A percentile compares a stretch with the other conserved stretches of the same genome.
Evolutionary conservation across 1,140 invertebrate genomes (phyloP).

Genomic region (Drosophila ohnishii): DNA sequence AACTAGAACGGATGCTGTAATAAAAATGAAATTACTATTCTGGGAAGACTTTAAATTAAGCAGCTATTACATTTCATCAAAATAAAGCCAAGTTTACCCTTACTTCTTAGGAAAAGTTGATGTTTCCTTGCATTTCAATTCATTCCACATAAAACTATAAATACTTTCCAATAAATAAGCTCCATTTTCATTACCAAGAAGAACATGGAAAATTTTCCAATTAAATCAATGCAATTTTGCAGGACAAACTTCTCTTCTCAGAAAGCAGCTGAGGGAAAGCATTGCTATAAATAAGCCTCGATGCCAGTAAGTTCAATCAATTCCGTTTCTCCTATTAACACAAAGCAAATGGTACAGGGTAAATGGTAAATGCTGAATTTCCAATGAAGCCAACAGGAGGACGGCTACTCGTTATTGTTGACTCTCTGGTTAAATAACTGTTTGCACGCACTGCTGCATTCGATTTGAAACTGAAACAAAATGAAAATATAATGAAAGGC

Average conservation of each 20-base stretch:
- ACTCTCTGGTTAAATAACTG: slow-evolving; percentile 32
- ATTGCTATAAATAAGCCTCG: slow-evolving; percentile 29
- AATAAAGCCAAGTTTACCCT: not conserved
- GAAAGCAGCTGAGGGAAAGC: not conserved
- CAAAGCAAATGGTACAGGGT: slow-evolving; percentile 21
- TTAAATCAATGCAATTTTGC: slow-evolving; percentile 16
- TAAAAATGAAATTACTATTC: not conserved
- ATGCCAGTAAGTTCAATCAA: slow-evolving; percentile 22
- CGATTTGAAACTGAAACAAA: slow-evolving; percentile 35
- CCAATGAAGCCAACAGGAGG: slow-evolving; percentile 20
- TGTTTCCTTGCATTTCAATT: not conserved
- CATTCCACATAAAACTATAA: not conserved
- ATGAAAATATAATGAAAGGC: slow-evolving; percentile 38
- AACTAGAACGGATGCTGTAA: not conserved
- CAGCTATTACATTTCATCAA: not conserved
- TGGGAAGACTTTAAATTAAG: not conserved
- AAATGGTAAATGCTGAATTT: slow-evolving; percentile 20
- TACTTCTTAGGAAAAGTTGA: not conserved
- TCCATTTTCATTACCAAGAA: not conserved
- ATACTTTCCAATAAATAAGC: not conserved
- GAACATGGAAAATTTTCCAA: slow-evolving; percentile 23
- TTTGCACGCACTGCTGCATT: slow-evolving; percentile 41
- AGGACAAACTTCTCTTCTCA: slow-evolving; percentile 4
- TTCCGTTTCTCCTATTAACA: slow-evolving; percentile 30
- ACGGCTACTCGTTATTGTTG: slow-evolving; percentile 40